Base-by-base conservation (phyloP, 1,140 invertebrate genomes). In the Leptinotarsa undecemlineata region DNA sequence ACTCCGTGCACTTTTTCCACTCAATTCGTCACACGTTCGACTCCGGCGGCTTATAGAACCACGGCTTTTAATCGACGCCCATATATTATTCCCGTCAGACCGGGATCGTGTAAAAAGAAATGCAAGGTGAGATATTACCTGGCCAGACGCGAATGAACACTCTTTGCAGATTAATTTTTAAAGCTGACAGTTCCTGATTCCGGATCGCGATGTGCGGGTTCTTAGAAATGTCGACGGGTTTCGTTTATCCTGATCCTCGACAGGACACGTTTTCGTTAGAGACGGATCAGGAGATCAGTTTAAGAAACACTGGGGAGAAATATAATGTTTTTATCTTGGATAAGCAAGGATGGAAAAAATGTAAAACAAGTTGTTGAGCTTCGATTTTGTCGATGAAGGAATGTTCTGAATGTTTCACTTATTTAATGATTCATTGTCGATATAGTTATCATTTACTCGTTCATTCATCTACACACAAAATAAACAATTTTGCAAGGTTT, bases 151-250 rank as follows among this genome's bases (percentile, higher is more conserved):
- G 51, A 57, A 57, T 57, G 4, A 57, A 17, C 51, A 57, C 51
- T 57, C 14, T 57, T 57, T 15, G 51, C 51, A 57, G 51, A 57
- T 57, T 57, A 57, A 57, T 57, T 57, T 57, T 57, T 57, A 57
- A 57, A 57, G 51, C 6, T 57, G 51, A 17, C 13, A 57, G 1
- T 19, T 57, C 51, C n/a, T 57, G 51, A 57, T 57, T 57, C n/a
- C 51, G 51, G 17, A 57, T 17, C 15, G 15, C 51, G 17, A 3
- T 57, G n/a, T 57, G 51, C 51, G 51, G 17, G n/a, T 57, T 57
- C 51, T 57, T 19, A 57, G 17, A 19, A 57, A 57, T 15, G 51
- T 15, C 4, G 8, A 2, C n/a, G 3, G 14, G n/a, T 57, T 19
- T 4, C n/a, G 4, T 57, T 57, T 57, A 57, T 57, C 17, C 51